phyloP scores from a whole-genome alignment of 2,113 vertebrate species.

The Symphodus melops region DNA sequence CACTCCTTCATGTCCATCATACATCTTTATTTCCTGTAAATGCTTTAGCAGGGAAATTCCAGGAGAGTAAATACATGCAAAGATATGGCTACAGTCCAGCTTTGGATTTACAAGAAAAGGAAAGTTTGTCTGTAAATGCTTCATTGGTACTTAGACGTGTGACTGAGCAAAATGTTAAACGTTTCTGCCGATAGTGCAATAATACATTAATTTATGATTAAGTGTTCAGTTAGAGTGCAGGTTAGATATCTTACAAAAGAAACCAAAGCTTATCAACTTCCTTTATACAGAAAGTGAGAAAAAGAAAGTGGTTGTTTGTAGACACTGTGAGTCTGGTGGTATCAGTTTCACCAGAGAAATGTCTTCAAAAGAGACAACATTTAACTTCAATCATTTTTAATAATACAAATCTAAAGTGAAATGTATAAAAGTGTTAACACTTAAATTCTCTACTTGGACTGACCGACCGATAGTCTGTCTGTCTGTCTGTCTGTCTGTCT shows the following conservation, averaged over 20 bases:
- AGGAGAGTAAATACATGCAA: accelerated
- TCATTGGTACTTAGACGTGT: not conserved
- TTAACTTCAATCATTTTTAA: not conserved
- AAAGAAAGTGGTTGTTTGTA: conserved; percentile 19
- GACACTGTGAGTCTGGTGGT: not conserved
- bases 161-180: not conserved
- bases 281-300: conserved; percentile 9
- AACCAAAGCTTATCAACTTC: not conserved
- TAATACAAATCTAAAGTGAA: too few species aligned
- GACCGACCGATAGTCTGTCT: too few species aligned
- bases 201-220: not conserved
- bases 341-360: not conserved
- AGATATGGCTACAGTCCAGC: not conserved
- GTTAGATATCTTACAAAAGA: not conserved
- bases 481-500: too few species aligned
- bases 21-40: conserved; percentile 24
- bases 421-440: too few species aligned
- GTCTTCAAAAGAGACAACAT: not conserved
- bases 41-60: conserved; percentile 43
- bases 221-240: not conserved
- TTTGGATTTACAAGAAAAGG: conserved; percentile 24
- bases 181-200: not conserved
- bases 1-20: not conserved
- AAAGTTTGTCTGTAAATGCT: conserved; percentile 1
- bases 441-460: too few species aligned